Conservation (phyloP, 1,140 invertebrate genomes). For the Galleria mellonella region DNA sequence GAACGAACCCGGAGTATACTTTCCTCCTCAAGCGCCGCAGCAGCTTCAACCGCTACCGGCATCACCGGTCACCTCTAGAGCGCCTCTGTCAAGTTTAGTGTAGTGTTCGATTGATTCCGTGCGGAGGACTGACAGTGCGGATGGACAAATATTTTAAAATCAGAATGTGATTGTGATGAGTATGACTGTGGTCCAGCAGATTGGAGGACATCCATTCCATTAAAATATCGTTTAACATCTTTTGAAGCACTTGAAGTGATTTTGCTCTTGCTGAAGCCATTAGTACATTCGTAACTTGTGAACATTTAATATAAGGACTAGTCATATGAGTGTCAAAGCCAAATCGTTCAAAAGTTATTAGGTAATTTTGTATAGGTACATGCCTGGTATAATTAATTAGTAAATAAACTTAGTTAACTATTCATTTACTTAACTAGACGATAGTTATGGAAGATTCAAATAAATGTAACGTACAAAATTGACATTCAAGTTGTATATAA, state of each 20-base stretch:
- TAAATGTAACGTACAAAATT: constrained; percentile 58
- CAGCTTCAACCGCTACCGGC: constrained; percentile 58
- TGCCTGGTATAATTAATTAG: neutral
- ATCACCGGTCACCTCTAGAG: constrained; percentile 66
- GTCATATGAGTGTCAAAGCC: constrained; percentile 13
- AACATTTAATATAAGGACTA: constrained; percentile 8
- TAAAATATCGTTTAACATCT: too few relatives aligned
- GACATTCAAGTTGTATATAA: constrained; percentile 56
- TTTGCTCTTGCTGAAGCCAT: too few relatives aligned
- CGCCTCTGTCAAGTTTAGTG: constrained; percentile 68
- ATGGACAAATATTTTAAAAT: constrained; percentile 36
- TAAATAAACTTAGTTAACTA: neutral
- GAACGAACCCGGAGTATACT: constrained; percentile 63
- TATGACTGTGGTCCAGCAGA: too few relatives aligned
- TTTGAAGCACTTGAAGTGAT: too few relatives aligned
- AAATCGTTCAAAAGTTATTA: constrained; percentile 8
- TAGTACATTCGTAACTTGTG: neutral
- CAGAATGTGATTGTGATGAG: constrained; percentile 1
- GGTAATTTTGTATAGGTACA: neutral
- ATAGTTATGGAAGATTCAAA: constrained; percentile 4
- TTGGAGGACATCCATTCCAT: too few relatives aligned
- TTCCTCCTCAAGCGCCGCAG: constrained; percentile 61
- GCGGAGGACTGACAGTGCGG: constrained; percentile 26
- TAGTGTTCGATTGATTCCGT: constrained; percentile 64
- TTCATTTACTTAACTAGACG: constrained; percentile 5